phyloP scores from a whole-genome alignment of 2,113 vertebrate genomes.

The Zosterops lateralis region DNA sequence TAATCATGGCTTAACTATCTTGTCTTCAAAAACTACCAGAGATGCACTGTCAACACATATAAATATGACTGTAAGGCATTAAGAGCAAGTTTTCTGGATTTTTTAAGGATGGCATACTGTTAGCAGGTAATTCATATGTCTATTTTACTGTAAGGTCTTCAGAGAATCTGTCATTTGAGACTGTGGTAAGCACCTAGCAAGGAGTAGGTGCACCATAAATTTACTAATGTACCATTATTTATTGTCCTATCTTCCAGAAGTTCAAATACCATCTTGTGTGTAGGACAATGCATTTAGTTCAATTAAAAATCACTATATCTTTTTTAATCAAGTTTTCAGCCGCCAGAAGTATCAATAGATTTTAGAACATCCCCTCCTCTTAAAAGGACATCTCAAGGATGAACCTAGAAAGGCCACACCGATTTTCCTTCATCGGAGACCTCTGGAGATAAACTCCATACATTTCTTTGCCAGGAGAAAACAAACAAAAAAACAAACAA shows the following conservation, averaged over 20 bases:
- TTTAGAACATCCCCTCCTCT: neutral
- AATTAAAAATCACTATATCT: neutral
- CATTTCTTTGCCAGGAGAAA: neutral
- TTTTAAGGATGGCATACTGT: neutral
- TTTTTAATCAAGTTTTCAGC: slow-evolving; percentile 23
- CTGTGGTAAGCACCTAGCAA: neutral
- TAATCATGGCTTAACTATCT: neutral
- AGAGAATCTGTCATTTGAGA: neutral
- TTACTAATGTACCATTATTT: neutral
- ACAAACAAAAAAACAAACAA: neutral
- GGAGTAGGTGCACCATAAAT: neutral
- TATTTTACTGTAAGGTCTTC: neutral
- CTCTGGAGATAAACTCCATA: neutral
- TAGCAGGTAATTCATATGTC: neutral
- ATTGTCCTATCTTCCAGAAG: neutral
- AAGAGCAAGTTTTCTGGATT: neutral
- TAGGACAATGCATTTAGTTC: slow-evolving; percentile 7
- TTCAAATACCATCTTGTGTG: neutral
- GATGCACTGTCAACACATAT: neutral
- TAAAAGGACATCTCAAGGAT: neutral
- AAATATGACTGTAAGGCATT: neutral
- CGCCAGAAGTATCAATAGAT: neutral
- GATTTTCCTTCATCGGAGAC: neutral
- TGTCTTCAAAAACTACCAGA: neutral
- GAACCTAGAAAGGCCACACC: neutral